Conservation (phyloP, 2,888 invertebrate species). For the Diaphora mendica region DNA sequence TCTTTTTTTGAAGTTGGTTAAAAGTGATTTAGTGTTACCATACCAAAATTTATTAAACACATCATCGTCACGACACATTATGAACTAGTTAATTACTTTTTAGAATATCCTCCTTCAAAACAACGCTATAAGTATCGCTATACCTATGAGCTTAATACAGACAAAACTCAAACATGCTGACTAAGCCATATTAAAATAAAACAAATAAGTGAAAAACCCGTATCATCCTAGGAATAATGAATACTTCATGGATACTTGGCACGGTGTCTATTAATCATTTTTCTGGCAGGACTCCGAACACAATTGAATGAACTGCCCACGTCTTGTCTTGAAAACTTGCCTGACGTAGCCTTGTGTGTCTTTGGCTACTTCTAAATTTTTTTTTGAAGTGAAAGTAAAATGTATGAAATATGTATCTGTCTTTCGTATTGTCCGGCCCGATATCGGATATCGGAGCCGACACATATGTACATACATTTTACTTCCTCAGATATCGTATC, state of each 20-base stretch:
- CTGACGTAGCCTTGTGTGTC: constrained; percentile 17
- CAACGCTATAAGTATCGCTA: background rate
- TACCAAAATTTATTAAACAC: background rate
- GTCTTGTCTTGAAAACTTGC: constrained; percentile 18
- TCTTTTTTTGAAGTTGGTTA: background rate
- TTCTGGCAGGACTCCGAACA: constrained; percentile 40
- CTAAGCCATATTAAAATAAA: background rate
- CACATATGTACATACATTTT: too few species aligned
- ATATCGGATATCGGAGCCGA: too few species aligned
- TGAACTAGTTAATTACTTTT: constrained; percentile 1
- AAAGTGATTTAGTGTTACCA: background rate
- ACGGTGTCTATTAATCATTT: constrained; percentile 23
- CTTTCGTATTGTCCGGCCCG: too few species aligned
- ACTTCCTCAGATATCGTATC: too few species aligned
- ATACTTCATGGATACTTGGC: constrained; percentile 15
- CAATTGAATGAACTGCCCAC: constrained; percentile 40
- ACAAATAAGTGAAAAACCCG: background rate
- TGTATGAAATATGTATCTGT: too few species aligned
- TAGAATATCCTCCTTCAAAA: background rate
- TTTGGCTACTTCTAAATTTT: constrained; percentile 3
- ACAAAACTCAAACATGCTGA: background rate
- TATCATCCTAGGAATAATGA: constrained; percentile 3
- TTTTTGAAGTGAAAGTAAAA: too few species aligned
- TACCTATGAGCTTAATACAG: background rate
- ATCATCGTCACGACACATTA: background rate